Conservation (phyloP, 2,113 vertebrate genomes). For the Spea multiplicata region DNA sequence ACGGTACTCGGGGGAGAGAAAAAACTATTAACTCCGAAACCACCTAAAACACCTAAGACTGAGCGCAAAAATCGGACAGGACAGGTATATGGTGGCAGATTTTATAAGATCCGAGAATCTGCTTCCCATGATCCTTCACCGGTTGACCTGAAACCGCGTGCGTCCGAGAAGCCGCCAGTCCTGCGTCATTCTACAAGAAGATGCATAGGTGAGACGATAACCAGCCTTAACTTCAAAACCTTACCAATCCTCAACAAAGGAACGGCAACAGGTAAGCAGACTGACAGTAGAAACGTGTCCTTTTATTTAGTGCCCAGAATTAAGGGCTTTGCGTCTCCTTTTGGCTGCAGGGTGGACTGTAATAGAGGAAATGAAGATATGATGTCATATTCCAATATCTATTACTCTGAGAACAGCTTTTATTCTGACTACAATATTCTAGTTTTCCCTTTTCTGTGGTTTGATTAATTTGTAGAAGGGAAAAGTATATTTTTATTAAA, state of each 20-base stretch:
- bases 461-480: too few relatives aligned
- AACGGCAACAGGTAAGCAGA: conserved; percentile 35
- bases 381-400: too few relatives aligned
- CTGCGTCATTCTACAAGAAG: conserved; percentile 11
- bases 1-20: conserved; percentile 42
- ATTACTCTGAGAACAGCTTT: too few relatives aligned
- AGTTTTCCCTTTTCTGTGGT: too few relatives aligned
- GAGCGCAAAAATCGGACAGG: neutral
- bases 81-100: neutral
- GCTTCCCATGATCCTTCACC: neutral
- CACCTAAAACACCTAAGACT: conserved; percentile 1
- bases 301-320: neutral
- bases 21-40: neutral
- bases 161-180: conserved; percentile 10
- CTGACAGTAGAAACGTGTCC: too few relatives aligned
- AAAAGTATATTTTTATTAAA: too few relatives aligned
- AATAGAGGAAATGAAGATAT: too few relatives aligned
- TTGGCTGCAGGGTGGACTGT: too few relatives aligned
- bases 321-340: too few relatives aligned
- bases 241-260: conserved; percentile 36
- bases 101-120: neutral
- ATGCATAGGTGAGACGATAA: conserved; percentile 23
- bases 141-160: neutral
- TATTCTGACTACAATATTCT: too few relatives aligned
- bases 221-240: conserved; percentile 15